Evolutionary conservation across 2,113 vertebrate species (phyloP).

Genomic region (Sorex fumeus): DNA sequence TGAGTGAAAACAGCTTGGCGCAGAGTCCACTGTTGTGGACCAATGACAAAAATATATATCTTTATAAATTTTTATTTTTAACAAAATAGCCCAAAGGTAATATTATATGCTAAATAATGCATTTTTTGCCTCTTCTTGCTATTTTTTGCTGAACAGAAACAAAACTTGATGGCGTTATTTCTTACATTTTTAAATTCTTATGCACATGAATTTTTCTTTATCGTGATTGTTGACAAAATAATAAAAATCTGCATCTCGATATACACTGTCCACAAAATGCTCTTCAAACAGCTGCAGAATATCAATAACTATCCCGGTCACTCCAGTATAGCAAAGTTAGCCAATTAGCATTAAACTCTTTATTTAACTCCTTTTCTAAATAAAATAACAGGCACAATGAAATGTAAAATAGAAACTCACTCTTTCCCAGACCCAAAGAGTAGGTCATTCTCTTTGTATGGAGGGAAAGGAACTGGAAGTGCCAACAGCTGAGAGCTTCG

Average conservation of each 20-base stretch:
- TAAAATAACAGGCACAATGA: slow-evolving; percentile 60
- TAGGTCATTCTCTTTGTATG: background rate
- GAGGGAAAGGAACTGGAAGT: slow-evolving; percentile 25
- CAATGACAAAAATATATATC: background rate
- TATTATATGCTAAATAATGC: background rate
- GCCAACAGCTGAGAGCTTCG: slow-evolving; percentile 43
- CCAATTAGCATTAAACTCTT: slow-evolving; percentile 54
- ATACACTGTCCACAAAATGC: slow-evolving; percentile 17
- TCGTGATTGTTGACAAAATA: slow-evolving; percentile 54
- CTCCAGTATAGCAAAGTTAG: slow-evolving; percentile 46
- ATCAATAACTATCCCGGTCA: slow-evolving; percentile 62
- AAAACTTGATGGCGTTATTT: background rate
- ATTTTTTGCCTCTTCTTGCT: background rate
- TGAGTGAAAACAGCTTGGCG: no score
- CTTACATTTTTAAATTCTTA: slow-evolving; percentile 46
- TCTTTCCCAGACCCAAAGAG: background rate
- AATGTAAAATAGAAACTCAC: slow-evolving; percentile 44
- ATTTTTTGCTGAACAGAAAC: background rate
- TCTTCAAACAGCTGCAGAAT: slow-evolving; percentile 57
- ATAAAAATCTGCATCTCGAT: slow-evolving; percentile 43
- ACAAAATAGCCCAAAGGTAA: background rate
- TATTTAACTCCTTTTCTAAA: slow-evolving; percentile 46
- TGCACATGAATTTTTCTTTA: slow-evolving; percentile 36
- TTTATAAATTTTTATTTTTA: slow-evolving; percentile 21
- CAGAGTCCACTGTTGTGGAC: no score